Evolutionary conservation across 2,113 vertebrate genomes (phyloP).

Genomic region (Cynopterus brachyotis): DNA sequence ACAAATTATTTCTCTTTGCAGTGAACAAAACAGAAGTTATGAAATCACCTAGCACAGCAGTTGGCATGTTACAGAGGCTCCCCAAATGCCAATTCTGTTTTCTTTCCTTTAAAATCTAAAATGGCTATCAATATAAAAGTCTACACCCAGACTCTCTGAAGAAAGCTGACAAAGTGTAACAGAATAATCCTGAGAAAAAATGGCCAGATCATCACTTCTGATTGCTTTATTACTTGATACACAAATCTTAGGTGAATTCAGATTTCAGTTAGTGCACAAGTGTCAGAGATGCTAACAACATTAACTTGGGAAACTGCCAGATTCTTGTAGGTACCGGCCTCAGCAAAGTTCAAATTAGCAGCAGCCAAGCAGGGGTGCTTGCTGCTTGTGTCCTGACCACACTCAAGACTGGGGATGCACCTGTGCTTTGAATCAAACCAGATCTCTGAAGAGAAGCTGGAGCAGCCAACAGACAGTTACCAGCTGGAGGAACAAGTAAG

Average conservation of each 20-base stretch:
- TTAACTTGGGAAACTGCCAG: not conserved
- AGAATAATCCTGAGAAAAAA: not conserved
- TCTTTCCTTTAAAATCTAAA: not conserved
- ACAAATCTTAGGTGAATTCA: not conserved
- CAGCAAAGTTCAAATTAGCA: not conserved
- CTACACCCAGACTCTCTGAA: not conserved
- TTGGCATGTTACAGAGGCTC: not conserved
- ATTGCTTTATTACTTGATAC: not conserved
- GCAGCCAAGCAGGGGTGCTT: not conserved
- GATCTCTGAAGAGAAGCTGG: not conserved
- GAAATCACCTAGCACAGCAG: not conserved
- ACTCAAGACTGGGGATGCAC: not conserved
- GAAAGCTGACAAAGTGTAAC: not conserved
- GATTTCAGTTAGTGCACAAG: not conserved
- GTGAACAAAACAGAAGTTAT: not conserved
- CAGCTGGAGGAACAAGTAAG: not conserved
- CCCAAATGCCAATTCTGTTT: not conserved
- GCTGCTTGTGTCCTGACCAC: not conserved
- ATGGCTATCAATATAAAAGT: not conserved
- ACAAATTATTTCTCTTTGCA: not conserved
- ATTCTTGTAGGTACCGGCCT: not conserved
- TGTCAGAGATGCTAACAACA: not conserved
- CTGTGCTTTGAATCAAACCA: constrained; percentile 23
- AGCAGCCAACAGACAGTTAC: constrained; percentile 6
- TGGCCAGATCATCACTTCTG: not conserved